phyloP scores from a whole-genome alignment of 35 echinoderm and acorn worm genomes.

The Heliocidaris erythrogramma region DNA sequence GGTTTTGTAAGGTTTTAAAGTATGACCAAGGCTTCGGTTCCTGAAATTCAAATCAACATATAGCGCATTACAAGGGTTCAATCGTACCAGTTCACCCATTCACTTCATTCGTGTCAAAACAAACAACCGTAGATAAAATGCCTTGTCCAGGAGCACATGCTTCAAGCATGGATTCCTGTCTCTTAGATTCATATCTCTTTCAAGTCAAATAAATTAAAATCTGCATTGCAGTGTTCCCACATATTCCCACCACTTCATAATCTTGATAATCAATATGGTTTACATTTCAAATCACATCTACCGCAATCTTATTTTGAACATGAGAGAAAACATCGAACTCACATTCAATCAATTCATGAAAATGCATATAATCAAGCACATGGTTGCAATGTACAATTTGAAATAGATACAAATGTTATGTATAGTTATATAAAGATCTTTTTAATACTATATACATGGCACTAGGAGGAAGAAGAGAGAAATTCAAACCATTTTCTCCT shows the following conservation, averaged over 20 bases:
- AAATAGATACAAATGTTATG: slow-evolving; percentile 37
- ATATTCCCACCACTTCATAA: neutral
- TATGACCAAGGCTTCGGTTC: too few species aligned
- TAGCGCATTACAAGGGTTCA: too few species aligned
- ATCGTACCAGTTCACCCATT: too few species aligned
- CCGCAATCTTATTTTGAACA: neutral
- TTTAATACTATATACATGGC: slow-evolving; percentile 29
- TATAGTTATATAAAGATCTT: slow-evolving; percentile 35
- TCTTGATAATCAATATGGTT: neutral
- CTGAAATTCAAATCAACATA: too few species aligned
- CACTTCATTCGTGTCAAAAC: too few species aligned
- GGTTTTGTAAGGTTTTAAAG: too few species aligned
- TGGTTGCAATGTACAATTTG: slow-evolving; percentile 12
- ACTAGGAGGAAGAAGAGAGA: neutral
- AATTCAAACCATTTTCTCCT: neutral
- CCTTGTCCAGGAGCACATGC: too few species aligned
- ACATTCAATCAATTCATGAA: neutral
- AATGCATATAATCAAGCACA: neutral
- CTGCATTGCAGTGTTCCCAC: neutral
- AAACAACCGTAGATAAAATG: too few species aligned
- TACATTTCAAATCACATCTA: neutral
- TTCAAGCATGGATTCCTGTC: too few species aligned
- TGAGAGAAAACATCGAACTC: neutral
- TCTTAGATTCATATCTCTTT: too few species aligned
- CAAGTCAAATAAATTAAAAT: too few species aligned